Evolutionary conservation across 2,797 vertebrate genomes (phyloP), one percentile per base, ranked within the genome.

Genomic region (Dendrocincla fuliginosa): DNA sequence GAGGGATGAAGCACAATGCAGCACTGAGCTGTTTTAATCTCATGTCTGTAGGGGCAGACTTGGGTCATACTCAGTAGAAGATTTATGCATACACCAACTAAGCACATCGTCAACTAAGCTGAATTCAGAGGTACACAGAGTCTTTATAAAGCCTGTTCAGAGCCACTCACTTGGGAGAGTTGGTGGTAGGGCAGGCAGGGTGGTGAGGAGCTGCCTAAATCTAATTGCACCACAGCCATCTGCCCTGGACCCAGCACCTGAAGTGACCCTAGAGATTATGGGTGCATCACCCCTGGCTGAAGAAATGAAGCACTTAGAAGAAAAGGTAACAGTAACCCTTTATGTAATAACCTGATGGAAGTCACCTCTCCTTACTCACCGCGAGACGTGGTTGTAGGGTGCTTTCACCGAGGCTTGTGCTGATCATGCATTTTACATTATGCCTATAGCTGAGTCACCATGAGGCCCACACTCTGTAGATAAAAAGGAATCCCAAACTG

Each of bases 21-120:
- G 53, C 39, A 69, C 10, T 78, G 77, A 90, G 74, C 80, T 90
- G 69, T 37, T 86, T 56, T 73, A 71, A 78, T 92, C 74, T 82
- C 28, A 23, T 87, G 90, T 78, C 67, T 81, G 32, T 53, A 32
- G 9, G 17, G 69, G 32, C 61, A 88, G 57, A 35, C 64, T 67
- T 93, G 77, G 84, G 73, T 84, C 41, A 16, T 56, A 60, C 16
- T 46, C 73, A 84, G 56, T 28, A 32, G 56, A 61, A 90, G 76
- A 74, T 75, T 74, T 70, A 44, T 65, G 41, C 41, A 18, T 2
- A 6, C 80, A 78, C 30, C 42, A 35, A 9, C 44, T 85, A 70
- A 32, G 44, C 17, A 28, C 52, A 33, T 33, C 0, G 6, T n/a
- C n/a, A n/a, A n/a, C n/a, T n/a, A 15, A 12, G 19, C 56, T 59